A percentile compares a stretch with the other conserved stretches of the same genome.
Conservation (phyloP, 2,797 vertebrate species). For the Pseudochirops corinnae region DNA sequence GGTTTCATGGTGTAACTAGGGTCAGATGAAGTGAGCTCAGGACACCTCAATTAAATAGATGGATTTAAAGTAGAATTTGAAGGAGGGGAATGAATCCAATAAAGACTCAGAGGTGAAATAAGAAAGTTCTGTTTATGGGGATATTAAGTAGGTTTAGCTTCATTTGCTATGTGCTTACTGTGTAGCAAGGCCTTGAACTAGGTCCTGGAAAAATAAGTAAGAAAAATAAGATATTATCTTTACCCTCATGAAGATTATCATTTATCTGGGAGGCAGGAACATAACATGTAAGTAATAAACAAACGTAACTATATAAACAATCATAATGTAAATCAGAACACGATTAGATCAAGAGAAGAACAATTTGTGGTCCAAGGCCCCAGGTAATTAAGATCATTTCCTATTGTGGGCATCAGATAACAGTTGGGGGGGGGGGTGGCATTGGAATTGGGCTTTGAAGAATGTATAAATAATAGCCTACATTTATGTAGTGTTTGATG, state of each 20-base stretch:
- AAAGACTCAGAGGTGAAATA: too few relatives aligned
- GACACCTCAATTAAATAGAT: too few relatives aligned
- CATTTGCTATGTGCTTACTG: too few relatives aligned
- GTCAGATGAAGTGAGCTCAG: too few relatives aligned
- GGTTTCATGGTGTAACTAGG: too few relatives aligned
- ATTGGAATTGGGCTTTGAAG: not conserved
- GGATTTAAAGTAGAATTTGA: too few relatives aligned
- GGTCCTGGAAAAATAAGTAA: not conserved
- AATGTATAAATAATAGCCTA: not conserved
- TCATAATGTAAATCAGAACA: not conserved
- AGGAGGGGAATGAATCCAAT: too few relatives aligned
- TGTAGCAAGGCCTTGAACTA: not conserved
- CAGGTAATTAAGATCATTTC: not conserved
- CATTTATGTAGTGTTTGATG: too few relatives aligned
- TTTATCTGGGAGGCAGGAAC: not conserved
- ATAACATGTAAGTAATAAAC: not conserved
- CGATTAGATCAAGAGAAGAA: not conserved
- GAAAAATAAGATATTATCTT: not conserved
- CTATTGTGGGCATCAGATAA: not conserved
- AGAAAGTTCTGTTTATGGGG: too few relatives aligned
- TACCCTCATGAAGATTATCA: not conserved
- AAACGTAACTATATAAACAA: not conserved
- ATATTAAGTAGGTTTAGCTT: too few relatives aligned
- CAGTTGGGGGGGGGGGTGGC: not conserved
- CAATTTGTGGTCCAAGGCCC: not conserved